Evolutionary conservation across 1,140 invertebrate genomes (phyloP), one percentile per base, ranked within the genome.

Genomic region (Zophobas morio): DNA sequence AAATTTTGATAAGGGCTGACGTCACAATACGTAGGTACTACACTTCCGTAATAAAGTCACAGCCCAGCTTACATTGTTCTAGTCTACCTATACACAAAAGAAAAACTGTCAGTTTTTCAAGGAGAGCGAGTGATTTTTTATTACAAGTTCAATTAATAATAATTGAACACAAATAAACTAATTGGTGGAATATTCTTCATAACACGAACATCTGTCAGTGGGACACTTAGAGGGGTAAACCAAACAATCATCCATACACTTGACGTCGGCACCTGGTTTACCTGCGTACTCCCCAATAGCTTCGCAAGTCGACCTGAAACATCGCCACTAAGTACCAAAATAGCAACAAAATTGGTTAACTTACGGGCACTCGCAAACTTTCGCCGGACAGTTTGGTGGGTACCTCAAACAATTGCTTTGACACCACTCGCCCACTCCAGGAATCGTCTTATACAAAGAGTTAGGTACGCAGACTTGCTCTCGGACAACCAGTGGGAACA

Each of bases 391-490:
- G 84, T 95, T 94, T 1, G 95, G 94, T 20, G 95, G 95, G 85
- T 96, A 95, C 42, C 92, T 90, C 57, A 96, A 87, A 79, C 95
- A 96, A 86, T 96, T 96, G 20, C 87, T 91, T 86, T 94, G 92
- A 84, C 95, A 96, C 95, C 95, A 96, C 73, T 90, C 88, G 73
- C 89, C 88, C 89, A 96, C 94, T 34, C 94, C 94, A 6, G 93
- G 92, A 75, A 95, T 88, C 20, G 86, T 79, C 33, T 90, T 88
- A 85, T 91, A 95, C 0, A 87, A 81, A 3, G 87, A 84, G 0
- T 90, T 91, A 0, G 93, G 90, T 40, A 92, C 84, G 85, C 94
- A 96, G 8, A 95, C 90, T 87, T 95, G 94, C 76, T 93, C 92
- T 80, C 94, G 92, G 75, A 95, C 89, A 80, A 95, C 89, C 20